Percentiles rank a stretch among this genome's conserved stretches.
These are phyloP conservation scores for Tympanuchus pallidicinctus DNA, from an alignment of 2,113 vertebrate species.

Conservation along the genomic window DNA sequence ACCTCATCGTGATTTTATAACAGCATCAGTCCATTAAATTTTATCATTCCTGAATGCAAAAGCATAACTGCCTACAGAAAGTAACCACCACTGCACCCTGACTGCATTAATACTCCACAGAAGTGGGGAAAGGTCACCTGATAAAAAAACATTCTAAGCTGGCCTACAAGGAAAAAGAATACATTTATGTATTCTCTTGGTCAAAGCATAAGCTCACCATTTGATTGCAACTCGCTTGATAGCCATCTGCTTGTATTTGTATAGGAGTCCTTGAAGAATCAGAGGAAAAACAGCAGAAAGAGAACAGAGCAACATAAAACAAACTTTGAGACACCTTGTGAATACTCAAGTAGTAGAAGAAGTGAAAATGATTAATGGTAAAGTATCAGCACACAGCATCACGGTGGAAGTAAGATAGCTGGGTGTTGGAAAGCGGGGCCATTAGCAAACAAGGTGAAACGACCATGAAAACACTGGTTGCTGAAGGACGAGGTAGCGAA, in stretches of 20 bases:
- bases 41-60: not conserved
- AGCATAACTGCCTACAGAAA: not conserved
- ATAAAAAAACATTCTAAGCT: not conserved
- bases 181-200: not conserved
- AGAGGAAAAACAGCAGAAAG: not conserved
- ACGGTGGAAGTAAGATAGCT: not conserved
- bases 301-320: slow-evolving; percentile 1
- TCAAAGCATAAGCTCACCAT: not conserved
- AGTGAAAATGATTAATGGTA: slow-evolving; percentile 35
- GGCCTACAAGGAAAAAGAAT: not conserved
- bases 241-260: slow-evolving; percentile 9
- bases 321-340: not conserved
- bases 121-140: not conserved
- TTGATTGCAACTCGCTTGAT: not conserved
- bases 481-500: slow-evolving; percentile 15
- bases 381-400: not conserved
- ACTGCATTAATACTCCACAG: not conserved
- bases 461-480: not conserved
- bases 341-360: slow-evolving; percentile 13
- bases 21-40: not conserved
- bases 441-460: slow-evolving; percentile 21
- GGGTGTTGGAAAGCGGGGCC: not conserved
- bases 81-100: not conserved
- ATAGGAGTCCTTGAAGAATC: slow-evolving; percentile 17
- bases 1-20: not conserved